Percentiles rank a stretch among this genome's conserved stretches.
Evolutionary conservation across 1,140 invertebrate species (phyloP).

Genomic region (Drosophila kanapiae): DNA sequence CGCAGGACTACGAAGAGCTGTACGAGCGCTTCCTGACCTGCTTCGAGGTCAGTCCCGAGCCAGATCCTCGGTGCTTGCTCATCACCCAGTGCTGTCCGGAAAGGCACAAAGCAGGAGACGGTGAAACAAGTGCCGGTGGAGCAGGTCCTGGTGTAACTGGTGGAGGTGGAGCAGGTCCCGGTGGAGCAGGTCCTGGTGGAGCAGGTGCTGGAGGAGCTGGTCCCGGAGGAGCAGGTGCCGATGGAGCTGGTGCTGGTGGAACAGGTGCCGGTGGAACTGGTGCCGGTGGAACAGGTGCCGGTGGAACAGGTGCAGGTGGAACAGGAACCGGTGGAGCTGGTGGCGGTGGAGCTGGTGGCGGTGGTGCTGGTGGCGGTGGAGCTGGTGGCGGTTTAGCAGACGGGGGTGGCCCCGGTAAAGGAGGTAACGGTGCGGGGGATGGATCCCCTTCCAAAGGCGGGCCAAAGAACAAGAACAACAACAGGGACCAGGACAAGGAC

Average conservation of each 20-base stretch:
- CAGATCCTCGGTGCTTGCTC: conserved; percentile 1
- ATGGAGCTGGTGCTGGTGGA: background rate
- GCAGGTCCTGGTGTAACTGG: background rate
- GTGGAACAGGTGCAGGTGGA: background rate
- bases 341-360: background rate
- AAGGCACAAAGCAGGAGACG: background rate
- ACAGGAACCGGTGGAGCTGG: background rate
- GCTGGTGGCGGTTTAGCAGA: background rate
- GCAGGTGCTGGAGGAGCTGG: background rate
- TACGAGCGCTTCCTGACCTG: conserved; percentile 44
- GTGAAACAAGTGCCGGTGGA: background rate
- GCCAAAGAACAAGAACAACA: background rate
- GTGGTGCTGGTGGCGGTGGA: background rate
- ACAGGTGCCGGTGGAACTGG: background rate
- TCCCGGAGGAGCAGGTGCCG: background rate
- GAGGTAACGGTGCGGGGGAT: background rate
- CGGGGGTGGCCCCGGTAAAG: background rate
- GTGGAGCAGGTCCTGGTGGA: background rate
- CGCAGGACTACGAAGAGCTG: conserved; percentile 54
- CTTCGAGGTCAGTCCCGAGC: conserved; percentile 21
- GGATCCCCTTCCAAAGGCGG: no score
- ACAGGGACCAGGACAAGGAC: background rate
- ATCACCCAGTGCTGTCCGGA: conserved; percentile 41
- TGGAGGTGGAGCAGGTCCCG: background rate
- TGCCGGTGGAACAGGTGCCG: background rate